These are phyloP conservation scores for Sarcophaga peregrina DNA, from an alignment of 1,140 invertebrate genomes.

Conservation along the genomic window DNA sequence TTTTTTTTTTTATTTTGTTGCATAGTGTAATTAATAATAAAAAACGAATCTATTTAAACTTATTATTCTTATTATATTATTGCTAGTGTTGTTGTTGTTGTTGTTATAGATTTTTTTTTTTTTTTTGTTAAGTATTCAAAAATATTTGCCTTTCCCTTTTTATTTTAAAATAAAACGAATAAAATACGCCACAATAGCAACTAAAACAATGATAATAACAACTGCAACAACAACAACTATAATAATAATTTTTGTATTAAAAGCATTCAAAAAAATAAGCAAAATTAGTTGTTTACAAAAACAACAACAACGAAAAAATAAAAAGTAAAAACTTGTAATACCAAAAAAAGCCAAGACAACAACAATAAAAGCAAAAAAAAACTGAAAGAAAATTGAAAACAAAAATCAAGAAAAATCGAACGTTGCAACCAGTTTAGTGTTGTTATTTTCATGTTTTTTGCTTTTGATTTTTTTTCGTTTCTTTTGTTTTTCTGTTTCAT, in stretches of 20 bases:
- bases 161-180: not conserved
- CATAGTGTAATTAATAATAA: not conserved
- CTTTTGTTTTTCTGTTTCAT: not conserved
- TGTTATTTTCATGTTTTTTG: not conserved
- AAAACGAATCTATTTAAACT: not conserved
- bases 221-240: not conserved
- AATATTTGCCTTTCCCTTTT: conserved; percentile 34
- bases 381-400: not conserved
- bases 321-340: conserved; percentile 41
- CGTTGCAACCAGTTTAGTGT: conserved; percentile 27
- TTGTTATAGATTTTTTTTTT: not conserved
- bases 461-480: not conserved
- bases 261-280: not conserved
- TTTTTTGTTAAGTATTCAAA: conserved; percentile 9
- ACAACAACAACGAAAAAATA: not conserved
- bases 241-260: too few relatives aligned
- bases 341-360: not conserved
- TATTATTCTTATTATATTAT: not conserved
- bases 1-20: not conserved
- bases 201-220: not conserved
- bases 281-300: conserved; percentile 16
- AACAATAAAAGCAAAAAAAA: not conserved
- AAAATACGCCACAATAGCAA: not conserved
- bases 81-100: too few relatives aligned
- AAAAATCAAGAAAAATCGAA: not conserved